Percentiles rank a stretch among this genome's conserved stretches.
Evolutionary conservation across 2,113 vertebrate genomes (phyloP).

Genomic region (Pterophyllum scalare): DNA sequence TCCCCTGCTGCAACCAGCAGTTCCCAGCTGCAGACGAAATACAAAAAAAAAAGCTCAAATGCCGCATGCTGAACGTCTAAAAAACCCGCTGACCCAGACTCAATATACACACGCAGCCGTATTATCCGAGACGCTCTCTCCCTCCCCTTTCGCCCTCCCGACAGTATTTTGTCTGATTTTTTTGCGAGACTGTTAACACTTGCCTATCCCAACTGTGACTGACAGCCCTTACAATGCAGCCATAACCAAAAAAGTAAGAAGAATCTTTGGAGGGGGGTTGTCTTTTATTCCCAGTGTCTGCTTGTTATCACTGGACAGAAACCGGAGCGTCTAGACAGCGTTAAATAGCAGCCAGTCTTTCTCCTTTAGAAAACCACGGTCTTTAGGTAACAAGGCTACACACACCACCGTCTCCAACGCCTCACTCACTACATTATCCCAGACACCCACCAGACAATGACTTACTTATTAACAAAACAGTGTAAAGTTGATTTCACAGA

Average conservation of each 20-base stretch:
- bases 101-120: constrained; percentile 85
- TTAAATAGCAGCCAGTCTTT: constrained; percentile 65
- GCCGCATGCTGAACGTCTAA: constrained; percentile 81
- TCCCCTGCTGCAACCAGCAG: constrained; percentile 98
- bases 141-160: constrained; percentile 77
- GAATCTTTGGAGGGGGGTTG: constrained; percentile 35
- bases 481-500: constrained; percentile 30
- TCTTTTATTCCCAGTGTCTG: constrained; percentile 54
- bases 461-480: neutral
- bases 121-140: constrained; percentile 86
- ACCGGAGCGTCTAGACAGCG: constrained; percentile 71
- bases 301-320: constrained; percentile 66
- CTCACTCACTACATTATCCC: constrained; percentile 48
- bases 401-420: constrained; percentile 45
- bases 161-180: constrained; percentile 75
- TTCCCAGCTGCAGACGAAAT: constrained; percentile 89
- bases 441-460: constrained; percentile 53
- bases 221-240: constrained; percentile 63
- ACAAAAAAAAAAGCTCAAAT: constrained; percentile 65
- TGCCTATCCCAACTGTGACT: constrained; percentile 68
- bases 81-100: constrained; percentile 88
- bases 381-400: constrained; percentile 36
- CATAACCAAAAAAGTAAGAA: constrained; percentile 65
- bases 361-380: constrained; percentile 56
- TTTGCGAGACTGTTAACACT: constrained; percentile 69